Percentiles rank a stretch among this genome's conserved stretches.
Conservation (phyloP, 2,113 vertebrate genomes). For the Mormyrus iriodes region DNA sequence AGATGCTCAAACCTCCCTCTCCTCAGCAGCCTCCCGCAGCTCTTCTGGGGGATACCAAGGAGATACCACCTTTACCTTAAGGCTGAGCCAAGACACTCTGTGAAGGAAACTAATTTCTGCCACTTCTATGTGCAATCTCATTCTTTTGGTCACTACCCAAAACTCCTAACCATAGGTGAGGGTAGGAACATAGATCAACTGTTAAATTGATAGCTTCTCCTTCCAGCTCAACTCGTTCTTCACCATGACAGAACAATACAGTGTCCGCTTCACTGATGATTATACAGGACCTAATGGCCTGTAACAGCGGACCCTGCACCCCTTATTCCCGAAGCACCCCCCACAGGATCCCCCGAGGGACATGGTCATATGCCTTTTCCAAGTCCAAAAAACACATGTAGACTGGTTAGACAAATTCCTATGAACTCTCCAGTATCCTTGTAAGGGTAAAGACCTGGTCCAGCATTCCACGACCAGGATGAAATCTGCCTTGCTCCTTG, state of each 20-base stretch:
- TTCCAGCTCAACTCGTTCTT: background rate
- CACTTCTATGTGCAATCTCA: background rate
- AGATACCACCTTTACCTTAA: background rate
- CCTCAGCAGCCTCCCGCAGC: background rate
- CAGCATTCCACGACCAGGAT: too few species aligned
- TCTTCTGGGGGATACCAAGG: background rate
- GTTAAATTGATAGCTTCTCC: background rate
- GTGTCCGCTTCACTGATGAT: background rate
- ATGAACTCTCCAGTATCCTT: too few species aligned
- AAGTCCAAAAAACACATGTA: too few species aligned
- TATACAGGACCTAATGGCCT: background rate
- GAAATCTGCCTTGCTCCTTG: background rate
- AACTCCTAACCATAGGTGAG: background rate
- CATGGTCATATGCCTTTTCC: too few species aligned
- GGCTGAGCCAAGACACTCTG: background rate
- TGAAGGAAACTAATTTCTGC: background rate
- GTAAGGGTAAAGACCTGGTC: too few species aligned
- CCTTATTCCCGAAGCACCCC: background rate
- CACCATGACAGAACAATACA: background rate
- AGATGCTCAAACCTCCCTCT: background rate
- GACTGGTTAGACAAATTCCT: too few species aligned
- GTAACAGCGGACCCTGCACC: background rate
- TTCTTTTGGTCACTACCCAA: background rate
- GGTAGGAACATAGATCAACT: background rate
- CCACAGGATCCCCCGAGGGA: too few species aligned